phyloP scores from a whole-genome alignment of 2,797 vertebrate genomes.

The Lithobates sylvaticus region DNA sequence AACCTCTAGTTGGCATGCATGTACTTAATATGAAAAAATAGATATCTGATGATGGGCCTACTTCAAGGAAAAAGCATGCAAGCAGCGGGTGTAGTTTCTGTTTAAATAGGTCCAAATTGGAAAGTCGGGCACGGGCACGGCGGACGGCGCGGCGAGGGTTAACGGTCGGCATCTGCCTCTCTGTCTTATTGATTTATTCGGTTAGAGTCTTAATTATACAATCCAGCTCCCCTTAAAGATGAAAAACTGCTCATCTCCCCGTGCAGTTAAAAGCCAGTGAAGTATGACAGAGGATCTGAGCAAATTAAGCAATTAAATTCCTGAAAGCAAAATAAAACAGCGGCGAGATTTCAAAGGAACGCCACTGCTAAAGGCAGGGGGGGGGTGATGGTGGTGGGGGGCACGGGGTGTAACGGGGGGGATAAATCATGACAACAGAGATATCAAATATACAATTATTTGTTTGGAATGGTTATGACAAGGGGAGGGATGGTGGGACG shows the following conservation, averaged over 20 bases:
- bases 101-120: not conserved
- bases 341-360: conserved; percentile 56
- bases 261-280: conserved; percentile 84
- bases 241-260: conserved; percentile 86
- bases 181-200: conserved; percentile 86
- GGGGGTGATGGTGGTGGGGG: not conserved
- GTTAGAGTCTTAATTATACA: conserved; percentile 90
- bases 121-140: not conserved
- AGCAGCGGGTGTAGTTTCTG: no score
- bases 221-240: conserved; percentile 92
- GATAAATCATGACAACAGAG: conserved; percentile 7
- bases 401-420: not conserved
- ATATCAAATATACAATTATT: conserved; percentile 32
- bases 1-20: no score
- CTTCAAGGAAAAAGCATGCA: no score
- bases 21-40: no score
- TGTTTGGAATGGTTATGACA: not conserved
- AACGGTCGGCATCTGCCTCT: conserved; percentile 73
- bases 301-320: conserved; percentile 79
- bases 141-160: conserved; percentile 23
- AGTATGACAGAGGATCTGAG: conserved; percentile 83
- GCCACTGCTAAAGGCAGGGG: not conserved
- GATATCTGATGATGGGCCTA: no score
- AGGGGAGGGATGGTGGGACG: no score
- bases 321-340: conserved; percentile 61